A percentile compares a stretch with the other conserved stretches of the same genome.
These are phyloP conservation scores for Tuberolachnus salignus DNA, from an alignment of 2,888 invertebrate genomes.

Conservation along the genomic window DNA sequence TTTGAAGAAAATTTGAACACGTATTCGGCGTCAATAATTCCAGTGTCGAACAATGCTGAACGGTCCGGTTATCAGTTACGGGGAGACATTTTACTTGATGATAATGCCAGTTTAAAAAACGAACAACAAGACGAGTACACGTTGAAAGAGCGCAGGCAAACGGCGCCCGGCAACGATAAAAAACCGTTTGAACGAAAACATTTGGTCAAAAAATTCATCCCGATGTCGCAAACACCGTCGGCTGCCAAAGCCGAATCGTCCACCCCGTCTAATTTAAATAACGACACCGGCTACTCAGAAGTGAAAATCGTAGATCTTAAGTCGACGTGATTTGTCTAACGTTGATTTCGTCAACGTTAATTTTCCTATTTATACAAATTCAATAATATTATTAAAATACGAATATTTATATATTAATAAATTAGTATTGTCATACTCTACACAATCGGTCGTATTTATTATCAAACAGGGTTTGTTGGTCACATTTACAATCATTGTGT, in stretches of 20 bases:
- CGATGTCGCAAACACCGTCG: background rate
- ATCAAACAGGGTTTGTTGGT: background rate
- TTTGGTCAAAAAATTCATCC: background rate
- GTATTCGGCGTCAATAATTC: background rate
- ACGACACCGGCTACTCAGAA: no score
- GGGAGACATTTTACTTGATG: slow-evolving; percentile 4
- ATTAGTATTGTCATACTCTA: background rate
- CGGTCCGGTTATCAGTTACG: background rate
- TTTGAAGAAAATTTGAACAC: background rate
- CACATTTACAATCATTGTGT: background rate
- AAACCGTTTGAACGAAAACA: background rate
- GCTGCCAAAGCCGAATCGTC: background rate
- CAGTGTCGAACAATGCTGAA: background rate
- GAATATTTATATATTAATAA: background rate
- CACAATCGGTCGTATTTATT: background rate
- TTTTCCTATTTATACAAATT: background rate
- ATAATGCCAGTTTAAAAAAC: background rate
- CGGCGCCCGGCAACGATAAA: background rate
- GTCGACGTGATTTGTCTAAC: background rate
- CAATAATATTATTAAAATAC: background rate
- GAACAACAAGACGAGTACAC: background rate
- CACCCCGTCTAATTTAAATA: no score
- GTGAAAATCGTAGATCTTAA: background rate
- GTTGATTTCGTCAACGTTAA: background rate
- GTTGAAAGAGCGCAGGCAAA: slow-evolving; percentile 21